A percentile compares a stretch with the other conserved stretches of the same genome.
phyloP scores from a whole-genome alignment of 1,140 invertebrate genomes.

The Drosophila tsacasi region DNA sequence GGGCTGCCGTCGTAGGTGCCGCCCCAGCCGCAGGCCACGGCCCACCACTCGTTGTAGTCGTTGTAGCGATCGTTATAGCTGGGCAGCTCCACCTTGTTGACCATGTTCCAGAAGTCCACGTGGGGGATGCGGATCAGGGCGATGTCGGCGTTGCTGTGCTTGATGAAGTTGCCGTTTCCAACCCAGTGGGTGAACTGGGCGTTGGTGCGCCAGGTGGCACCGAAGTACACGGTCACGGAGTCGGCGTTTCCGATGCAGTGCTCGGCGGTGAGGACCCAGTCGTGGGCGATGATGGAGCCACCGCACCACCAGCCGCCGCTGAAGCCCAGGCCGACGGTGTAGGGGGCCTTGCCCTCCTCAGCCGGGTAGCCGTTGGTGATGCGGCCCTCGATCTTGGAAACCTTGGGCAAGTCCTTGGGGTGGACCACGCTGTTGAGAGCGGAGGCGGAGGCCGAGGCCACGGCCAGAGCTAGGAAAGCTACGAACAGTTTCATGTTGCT shows the following conservation, averaged over 20 bases:
- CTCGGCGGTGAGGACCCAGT: conserved; percentile 35
- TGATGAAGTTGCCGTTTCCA: conserved; percentile 30
- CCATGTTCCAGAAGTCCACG: conserved; percentile 47
- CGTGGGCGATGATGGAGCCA: conserved; percentile 86
- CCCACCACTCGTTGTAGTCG: conserved; percentile 47
- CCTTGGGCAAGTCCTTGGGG: conserved; percentile 33
- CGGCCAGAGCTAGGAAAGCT: conserved; percentile 36
- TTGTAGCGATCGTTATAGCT: conserved; percentile 45
- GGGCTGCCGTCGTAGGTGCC: conserved; percentile 49
- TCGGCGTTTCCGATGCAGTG: conserved; percentile 31
- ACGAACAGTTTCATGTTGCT: conserved; percentile 46
- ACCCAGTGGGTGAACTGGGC: conserved; percentile 35
- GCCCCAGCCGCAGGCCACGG: conserved; percentile 50
- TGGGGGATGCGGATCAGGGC: conserved; percentile 38
- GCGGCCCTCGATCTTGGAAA: conserved; percentile 30
- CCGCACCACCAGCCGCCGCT: conserved; percentile 60
- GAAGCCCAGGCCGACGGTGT: conserved; percentile 85
- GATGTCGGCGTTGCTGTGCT: conserved; percentile 19
- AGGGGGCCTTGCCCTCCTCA: conserved; percentile 71
- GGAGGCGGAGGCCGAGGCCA: conserved; percentile 33
- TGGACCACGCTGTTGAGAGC: conserved; percentile 16
- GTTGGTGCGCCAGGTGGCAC: conserved; percentile 40
- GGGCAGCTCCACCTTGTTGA: conserved; percentile 45
- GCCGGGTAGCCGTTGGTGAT: conserved; percentile 38
- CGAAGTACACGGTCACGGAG: conserved; percentile 37